phyloP scores from a whole-genome alignment of 2,888 invertebrate genomes.

The Meandrusa payeni region DNA sequence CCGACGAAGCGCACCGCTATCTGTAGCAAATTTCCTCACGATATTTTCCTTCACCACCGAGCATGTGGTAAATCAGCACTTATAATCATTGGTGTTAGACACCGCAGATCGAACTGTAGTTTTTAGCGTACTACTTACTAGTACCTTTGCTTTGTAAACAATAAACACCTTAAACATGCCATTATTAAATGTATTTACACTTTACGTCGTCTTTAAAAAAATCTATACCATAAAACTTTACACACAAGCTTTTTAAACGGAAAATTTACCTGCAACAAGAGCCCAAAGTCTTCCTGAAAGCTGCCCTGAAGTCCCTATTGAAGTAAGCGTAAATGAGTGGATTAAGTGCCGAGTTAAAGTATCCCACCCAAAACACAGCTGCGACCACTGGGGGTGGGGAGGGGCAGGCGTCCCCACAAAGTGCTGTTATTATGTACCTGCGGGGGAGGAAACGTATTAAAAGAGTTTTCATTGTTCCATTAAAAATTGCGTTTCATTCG shows the following conservation, averaged over 20 bases:
- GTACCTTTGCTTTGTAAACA: no score
- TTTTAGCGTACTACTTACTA: no score
- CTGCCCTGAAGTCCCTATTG: conserved; percentile 97
- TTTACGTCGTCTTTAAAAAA: not conserved
- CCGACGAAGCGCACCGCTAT: no score
- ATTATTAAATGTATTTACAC: no score
- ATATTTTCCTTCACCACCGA: no score
- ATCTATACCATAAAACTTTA: not conserved
- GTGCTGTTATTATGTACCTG: conserved; percentile 92
- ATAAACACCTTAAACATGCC: no score
- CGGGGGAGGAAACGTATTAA: conserved; percentile 29
- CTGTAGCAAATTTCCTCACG: no score
- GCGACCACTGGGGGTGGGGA: conserved; percentile 93
- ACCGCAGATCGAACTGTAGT: no score
- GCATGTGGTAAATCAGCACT: no score
- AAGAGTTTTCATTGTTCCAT: not conserved
- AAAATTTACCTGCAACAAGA: conserved; percentile 82
- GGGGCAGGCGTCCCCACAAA: conserved; percentile 88
- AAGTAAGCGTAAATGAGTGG: conserved; percentile 98
- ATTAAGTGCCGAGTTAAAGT: conserved; percentile 98
- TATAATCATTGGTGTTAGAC: no score
- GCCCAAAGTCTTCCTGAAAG: conserved; percentile 94
- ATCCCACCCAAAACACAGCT: conserved; percentile 97
- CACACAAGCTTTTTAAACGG: conserved; percentile 2
- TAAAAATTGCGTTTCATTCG: no score